These are phyloP conservation scores for Anabas testudineus DNA, from an alignment of 2,797 vertebrate species.

Conservation along the genomic window DNA sequence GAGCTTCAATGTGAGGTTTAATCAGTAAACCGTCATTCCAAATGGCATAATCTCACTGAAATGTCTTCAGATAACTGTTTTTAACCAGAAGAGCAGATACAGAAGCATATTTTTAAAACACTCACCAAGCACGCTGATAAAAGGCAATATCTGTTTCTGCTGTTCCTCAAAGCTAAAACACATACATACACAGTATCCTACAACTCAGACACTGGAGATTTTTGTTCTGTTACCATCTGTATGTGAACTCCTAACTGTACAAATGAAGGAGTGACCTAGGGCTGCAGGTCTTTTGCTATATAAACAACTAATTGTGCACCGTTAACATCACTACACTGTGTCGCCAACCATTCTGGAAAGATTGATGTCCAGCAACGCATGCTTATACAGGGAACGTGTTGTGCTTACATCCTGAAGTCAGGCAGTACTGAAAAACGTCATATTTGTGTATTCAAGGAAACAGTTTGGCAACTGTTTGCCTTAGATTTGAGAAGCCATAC, in stretches of 20 bases:
- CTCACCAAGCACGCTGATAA: constrained; percentile 17
- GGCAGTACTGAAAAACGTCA: not conserved
- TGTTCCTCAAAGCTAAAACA: constrained; percentile 27
- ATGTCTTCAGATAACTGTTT: constrained; percentile 29
- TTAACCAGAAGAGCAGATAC: constrained; percentile 22
- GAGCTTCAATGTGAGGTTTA: constrained; percentile 50
- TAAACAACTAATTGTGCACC: not conserved
- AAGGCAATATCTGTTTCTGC: constrained; percentile 33
- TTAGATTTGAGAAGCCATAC: constrained; percentile 26
- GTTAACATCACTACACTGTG: not conserved
- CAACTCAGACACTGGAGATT: constrained; percentile 23
- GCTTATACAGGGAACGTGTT: not conserved
- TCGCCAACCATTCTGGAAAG: constrained; percentile 5
- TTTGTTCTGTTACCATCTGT: constrained; percentile 23
- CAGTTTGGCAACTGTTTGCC: not conserved
- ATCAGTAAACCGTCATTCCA: constrained; percentile 45
- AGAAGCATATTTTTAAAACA: constrained; percentile 48
- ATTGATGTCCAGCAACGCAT: constrained; percentile 1
- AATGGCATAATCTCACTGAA: constrained; percentile 32
- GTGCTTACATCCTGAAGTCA: constrained; percentile 1
- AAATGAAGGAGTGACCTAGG: constrained; percentile 56
- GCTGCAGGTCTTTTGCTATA: constrained; percentile 73
- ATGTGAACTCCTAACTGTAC: constrained; percentile 48
- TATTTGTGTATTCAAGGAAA: constrained; percentile 18
- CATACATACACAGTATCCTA: constrained; percentile 15